A percentile compares a stretch with the other conserved stretches of the same genome.
phyloP scores from a whole-genome alignment of 2,113 vertebrate genomes.

The Cariama cristata region DNA sequence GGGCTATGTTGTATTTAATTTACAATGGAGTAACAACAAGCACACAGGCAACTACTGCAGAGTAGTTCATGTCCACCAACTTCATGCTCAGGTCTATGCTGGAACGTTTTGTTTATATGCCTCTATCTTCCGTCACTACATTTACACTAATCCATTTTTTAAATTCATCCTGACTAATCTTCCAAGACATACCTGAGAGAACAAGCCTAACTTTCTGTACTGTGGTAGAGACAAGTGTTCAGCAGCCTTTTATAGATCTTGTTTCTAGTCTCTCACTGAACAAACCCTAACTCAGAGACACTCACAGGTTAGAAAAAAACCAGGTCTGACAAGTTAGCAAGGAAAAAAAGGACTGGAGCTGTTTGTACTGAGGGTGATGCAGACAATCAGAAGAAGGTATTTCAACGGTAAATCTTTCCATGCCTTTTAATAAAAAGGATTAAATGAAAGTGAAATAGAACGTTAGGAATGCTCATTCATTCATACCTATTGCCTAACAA shows the following conservation, averaged over 20 bases:
- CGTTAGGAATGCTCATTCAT: not conserved
- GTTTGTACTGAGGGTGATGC: not conserved
- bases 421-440: constrained; percentile 1
- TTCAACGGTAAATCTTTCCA: not conserved
- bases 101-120: not conserved
- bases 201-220: not conserved
- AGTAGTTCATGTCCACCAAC: not conserved
- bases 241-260: not conserved
- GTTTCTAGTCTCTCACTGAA: not conserved
- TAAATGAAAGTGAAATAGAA: not conserved
- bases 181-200: not conserved
- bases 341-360: not conserved
- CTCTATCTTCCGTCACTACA: not conserved
- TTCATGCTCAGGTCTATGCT: not conserved
- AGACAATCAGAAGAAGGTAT: not conserved
- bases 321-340: not conserved
- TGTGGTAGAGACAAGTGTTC: not conserved
- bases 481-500: not conserved
- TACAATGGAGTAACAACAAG: not conserved
- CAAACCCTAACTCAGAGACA: not conserved
- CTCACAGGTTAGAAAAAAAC: not conserved
- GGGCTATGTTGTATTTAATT: not conserved
- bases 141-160: not conserved
- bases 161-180: not conserved
- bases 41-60: not conserved